These are phyloP conservation scores for Tinamus guttatus DNA, from an alignment of 2,113 vertebrate genomes.

Conservation along the genomic window DNA sequence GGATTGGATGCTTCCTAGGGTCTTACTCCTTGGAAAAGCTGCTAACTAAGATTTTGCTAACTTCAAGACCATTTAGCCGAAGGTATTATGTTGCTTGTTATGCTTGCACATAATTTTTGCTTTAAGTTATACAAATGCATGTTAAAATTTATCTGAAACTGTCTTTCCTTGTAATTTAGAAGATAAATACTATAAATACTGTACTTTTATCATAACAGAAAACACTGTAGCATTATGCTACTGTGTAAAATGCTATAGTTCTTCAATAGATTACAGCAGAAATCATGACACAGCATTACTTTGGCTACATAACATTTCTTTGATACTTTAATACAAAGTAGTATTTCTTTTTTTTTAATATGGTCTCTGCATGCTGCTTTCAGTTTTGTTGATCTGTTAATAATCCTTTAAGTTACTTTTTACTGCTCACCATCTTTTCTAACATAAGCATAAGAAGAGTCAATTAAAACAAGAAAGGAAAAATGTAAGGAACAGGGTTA, in stretches of 20 bases:
- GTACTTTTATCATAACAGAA: background rate
- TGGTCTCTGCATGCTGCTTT: background rate
- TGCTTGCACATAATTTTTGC: background rate
- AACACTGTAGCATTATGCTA: background rate
- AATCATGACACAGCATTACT: background rate
- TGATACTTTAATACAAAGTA: background rate
- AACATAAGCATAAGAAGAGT: background rate
- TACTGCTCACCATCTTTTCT: background rate
- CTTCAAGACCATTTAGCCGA: background rate
- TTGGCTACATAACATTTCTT: background rate
- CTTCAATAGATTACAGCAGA: background rate
- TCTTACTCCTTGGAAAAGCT: background rate
- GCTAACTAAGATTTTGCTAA: background rate
- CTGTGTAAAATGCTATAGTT: background rate
- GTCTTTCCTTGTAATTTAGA: background rate
- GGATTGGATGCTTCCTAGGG: background rate
- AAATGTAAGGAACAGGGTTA: background rate
- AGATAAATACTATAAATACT: background rate
- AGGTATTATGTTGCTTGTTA: background rate
- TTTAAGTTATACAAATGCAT: background rate
- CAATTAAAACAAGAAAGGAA: background rate
- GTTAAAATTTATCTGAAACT: background rate
- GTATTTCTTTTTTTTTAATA: background rate
- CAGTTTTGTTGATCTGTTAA: background rate
- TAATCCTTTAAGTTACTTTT: background rate